These are phyloP conservation scores for Exaiptasia diaphana DNA, from an alignment of 64 coral and sea anemone genomes.

Conservation along the genomic window DNA sequence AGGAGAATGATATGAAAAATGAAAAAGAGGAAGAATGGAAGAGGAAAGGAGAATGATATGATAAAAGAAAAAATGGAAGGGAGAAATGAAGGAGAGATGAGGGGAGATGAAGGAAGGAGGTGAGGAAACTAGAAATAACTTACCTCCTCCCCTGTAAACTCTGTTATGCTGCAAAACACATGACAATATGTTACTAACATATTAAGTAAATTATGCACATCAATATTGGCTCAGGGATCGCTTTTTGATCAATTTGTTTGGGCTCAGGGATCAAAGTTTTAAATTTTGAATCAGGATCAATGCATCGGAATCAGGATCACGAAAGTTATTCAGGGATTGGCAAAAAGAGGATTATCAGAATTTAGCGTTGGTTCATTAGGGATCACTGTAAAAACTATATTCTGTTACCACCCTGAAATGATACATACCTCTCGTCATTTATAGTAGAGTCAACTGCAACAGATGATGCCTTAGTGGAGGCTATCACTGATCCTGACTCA, in stretches of 20 bases:
- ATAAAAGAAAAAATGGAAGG: not conserved
- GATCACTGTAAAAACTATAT: no score
- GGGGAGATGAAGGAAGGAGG: not conserved
- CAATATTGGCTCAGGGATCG: no score
- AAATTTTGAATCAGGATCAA: no score
- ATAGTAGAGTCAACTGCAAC: constrained; percentile 64
- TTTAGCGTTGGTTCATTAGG: no score
- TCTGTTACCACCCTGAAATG: no score
- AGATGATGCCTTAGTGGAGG: constrained; percentile 82
- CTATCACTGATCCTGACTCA: constrained; percentile 40
- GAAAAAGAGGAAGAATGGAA: no score
- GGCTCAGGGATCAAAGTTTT: no score
- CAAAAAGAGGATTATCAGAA: no score
- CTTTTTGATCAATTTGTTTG: no score
- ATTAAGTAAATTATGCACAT: not conserved
- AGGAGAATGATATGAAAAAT: not conserved
- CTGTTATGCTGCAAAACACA: constrained; percentile 64
- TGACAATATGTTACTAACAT: not conserved
- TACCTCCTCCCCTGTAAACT: constrained; percentile 86
- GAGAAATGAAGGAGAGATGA: not conserved
- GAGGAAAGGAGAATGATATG: not conserved
- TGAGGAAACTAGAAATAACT: not conserved
- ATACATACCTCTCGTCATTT: constrained; percentile 69
- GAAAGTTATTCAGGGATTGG: no score
- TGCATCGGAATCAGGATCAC: no score